Conservation (phyloP, 2,113 vertebrate species). For the Macroglossus sobrinus region DNA sequence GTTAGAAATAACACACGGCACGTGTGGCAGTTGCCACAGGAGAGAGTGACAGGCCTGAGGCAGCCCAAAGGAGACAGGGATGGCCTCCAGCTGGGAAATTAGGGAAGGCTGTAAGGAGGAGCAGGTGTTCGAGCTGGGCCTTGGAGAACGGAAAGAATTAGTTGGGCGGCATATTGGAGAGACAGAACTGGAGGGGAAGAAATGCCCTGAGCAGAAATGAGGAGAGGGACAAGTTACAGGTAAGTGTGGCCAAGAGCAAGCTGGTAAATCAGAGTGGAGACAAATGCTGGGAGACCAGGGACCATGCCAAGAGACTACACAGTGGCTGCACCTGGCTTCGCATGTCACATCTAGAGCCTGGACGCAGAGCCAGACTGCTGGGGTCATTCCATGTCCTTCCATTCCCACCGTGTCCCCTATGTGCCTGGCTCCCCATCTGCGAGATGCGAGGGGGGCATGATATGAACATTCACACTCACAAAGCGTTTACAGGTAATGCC, state of each 20-base stretch:
- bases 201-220: not conserved
- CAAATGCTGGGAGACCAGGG: not conserved
- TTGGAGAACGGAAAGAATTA: not conserved
- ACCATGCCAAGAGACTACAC: not conserved
- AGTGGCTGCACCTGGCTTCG: not conserved
- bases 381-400: not conserved
- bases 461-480: not conserved
- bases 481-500: not conserved
- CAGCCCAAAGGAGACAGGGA: not conserved
- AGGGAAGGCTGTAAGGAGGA: not conserved
- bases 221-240: not conserved
- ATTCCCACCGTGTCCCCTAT: not conserved
- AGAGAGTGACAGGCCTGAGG: not conserved
- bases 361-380: not conserved
- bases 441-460: not conserved
- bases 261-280: not conserved
- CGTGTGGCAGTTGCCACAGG: not conserved
- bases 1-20: not conserved
- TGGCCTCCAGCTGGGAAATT: fast-evolving
- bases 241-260: not conserved
- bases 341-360: not conserved
- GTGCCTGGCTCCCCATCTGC: not conserved
- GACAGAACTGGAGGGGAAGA: not conserved
- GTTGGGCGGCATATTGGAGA: not conserved
- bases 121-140: not conserved